phyloP scores from a whole-genome alignment of 53 echinoderm and acorn worm genomes.

The Zoroaster sp. region DNA sequence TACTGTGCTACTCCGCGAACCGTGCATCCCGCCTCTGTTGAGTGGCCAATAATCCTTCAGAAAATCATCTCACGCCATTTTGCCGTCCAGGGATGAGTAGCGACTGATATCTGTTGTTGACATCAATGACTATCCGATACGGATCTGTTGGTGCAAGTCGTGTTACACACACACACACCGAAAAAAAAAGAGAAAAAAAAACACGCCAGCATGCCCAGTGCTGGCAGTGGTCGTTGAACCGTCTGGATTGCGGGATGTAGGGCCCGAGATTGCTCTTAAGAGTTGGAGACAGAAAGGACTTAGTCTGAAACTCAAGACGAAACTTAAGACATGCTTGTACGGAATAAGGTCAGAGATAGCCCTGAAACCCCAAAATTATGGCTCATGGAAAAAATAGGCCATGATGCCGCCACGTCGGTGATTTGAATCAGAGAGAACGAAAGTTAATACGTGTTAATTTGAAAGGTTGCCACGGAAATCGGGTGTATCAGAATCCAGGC shows the following conservation, averaged over 20 bases:
- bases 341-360: conserved; percentile 58
- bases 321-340: conserved; percentile 37
- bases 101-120: conserved; percentile 47
- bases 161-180: conserved; percentile 24
- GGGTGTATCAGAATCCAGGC: conserved; percentile 25
- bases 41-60: conserved; percentile 55
- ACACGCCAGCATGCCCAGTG: not conserved
- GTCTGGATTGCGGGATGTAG: not conserved
- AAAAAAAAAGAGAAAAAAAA: not conserved
- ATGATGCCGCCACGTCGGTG: conserved; percentile 19
- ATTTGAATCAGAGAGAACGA: conserved; percentile 28
- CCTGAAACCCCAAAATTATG: conserved; percentile 28
- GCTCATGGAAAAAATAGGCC: conserved; percentile 2
- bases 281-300: conserved; percentile 34
- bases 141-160: conserved; percentile 56
- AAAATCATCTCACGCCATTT: conserved; percentile 58
- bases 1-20: conserved; percentile 6
- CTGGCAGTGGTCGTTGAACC: conserved; percentile 51
- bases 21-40: conserved; percentile 42
- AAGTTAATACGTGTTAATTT: conserved; percentile 54
- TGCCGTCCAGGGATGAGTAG: conserved; percentile 41
- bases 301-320: conserved; percentile 49
- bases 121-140: conserved; percentile 50
- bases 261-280: conserved; percentile 38
- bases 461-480: not conserved